Evolutionary conservation across 2,797 vertebrate species (phyloP), one percentile per base, ranked within the genome.

Genomic region (Bradypodion pumilum): DNA sequence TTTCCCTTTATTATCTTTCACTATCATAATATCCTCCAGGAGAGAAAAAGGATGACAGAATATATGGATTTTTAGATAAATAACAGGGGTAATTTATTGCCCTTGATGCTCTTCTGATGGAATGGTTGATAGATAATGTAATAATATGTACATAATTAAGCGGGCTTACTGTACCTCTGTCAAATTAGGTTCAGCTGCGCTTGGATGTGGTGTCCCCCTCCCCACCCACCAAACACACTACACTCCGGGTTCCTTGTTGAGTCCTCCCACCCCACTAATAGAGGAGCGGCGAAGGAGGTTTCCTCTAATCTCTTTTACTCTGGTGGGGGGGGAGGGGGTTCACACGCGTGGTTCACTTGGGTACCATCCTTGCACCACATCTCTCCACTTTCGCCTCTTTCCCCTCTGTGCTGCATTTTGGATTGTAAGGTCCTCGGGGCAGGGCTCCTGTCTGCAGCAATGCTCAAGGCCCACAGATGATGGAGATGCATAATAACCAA

Each of bases 21-120:
- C 93, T 89, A 89, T 88, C 88, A 89, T 90, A 79, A 76, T 81
- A 86, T 90, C 87, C 88, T 78, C 87, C 87, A 52, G 85, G 73
- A 60, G n/a, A n/a, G n/a, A 60, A 89, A 89, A 85, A 44, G 1
- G 0, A 80, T 83, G 92, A 88, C 91, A 91, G 91, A 89, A 91
- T 88, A 87, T 88, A 91, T 93, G 95, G 92, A 87, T 95, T 94
- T 92, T 90, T 90, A 93, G 93, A 90, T 89, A 93, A 95, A 93
- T 94, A 93, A 94, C 90, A 4, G 91, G 90, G 91, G 87, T 95
- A 93, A 96, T 95, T 95, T 96, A 96, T 95, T 94, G 94, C 92
- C 90, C 94, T 95, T 95, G 94, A 94, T 94, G 93, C 91, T 95
- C 89, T 93, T 94, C 85, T 89, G 90, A 94, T 91, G 95, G 92